Conservation (phyloP, 2,797 vertebrate genomes). For the Antrozous pallidus region DNA sequence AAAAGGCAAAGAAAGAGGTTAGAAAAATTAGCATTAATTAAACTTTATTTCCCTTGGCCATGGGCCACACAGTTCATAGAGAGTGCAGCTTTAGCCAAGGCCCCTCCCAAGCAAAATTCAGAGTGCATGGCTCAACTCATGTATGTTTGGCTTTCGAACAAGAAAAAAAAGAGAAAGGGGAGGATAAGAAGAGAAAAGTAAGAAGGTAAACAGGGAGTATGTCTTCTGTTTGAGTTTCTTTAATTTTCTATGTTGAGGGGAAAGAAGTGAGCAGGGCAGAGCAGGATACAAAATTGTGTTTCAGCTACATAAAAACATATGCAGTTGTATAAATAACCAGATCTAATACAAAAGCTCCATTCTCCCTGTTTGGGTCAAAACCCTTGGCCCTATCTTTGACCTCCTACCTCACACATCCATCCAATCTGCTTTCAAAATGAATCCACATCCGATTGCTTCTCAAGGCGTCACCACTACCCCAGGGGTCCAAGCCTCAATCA, state of each 20-base stretch:
- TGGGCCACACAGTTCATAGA: conserved; percentile 81
- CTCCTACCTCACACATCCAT: neutral
- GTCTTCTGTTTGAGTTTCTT: conserved; percentile 14
- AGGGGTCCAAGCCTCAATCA: neutral
- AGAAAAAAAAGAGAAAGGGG: conserved; percentile 21
- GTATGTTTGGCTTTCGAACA: conserved; percentile 69
- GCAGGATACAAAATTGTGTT: neutral
- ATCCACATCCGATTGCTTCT: neutral
- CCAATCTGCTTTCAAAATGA: neutral
- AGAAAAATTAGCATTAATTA: conserved; percentile 85
- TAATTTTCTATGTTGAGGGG: conserved; percentile 30
- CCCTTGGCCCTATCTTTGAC: neutral
- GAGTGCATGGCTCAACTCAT: conserved; percentile 75
- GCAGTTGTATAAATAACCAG: neutral
- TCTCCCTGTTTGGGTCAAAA: neutral
- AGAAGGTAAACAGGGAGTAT: neutral
- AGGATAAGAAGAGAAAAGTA: neutral
- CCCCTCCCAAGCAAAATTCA: conserved; percentile 70
- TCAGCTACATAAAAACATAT: neutral
- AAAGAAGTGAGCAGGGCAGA: neutral
- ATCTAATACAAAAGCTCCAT: neutral
- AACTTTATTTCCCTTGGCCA: conserved; percentile 83
- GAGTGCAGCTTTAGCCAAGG: conserved; percentile 79
- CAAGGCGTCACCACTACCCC: neutral
- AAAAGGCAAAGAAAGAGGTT: conserved; percentile 78